Evolutionary conservation across 1,140 invertebrate species (phyloP).

Genomic region (Dolichoris vasculosae): DNA sequence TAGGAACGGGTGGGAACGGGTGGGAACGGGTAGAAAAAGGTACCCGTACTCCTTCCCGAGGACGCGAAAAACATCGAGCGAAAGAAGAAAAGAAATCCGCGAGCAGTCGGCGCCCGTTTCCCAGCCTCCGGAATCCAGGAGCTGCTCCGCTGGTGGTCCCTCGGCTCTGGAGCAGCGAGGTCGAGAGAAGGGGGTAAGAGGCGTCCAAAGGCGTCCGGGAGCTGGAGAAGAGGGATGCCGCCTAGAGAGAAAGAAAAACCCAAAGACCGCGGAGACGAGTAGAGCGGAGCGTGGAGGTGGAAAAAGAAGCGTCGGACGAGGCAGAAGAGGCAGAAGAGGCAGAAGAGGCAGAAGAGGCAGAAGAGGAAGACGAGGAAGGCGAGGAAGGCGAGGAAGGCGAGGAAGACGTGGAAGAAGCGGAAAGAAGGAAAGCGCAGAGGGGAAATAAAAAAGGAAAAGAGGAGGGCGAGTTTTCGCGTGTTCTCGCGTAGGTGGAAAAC

Average conservation of each 20-base stretch:
- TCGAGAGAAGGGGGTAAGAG: background rate
- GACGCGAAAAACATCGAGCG: background rate
- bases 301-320: conserved; percentile 43
- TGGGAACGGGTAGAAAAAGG: too few species aligned
- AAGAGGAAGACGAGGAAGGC: conserved; percentile 49
- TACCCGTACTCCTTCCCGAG: background rate
- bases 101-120: background rate
- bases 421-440: conserved; percentile 25
- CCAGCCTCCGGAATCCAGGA: background rate
- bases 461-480: conserved; percentile 52
- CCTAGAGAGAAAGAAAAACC: conserved; percentile 47
- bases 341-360: background rate
- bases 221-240: conserved; percentile 43
- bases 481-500: conserved; percentile 55
- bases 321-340: conserved; percentile 39
- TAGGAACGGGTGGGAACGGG: too few species aligned
- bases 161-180: background rate
- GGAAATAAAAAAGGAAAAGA: background rate
- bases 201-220: background rate
- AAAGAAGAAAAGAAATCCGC: background rate
- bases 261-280: conserved; percentile 22
- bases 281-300: conserved; percentile 31
- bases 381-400: conserved; percentile 39
- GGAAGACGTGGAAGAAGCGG: conserved; percentile 53
- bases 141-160: background rate